Conservation (phyloP, 2,888 invertebrate species). For the Mimachlamys varia region DNA sequence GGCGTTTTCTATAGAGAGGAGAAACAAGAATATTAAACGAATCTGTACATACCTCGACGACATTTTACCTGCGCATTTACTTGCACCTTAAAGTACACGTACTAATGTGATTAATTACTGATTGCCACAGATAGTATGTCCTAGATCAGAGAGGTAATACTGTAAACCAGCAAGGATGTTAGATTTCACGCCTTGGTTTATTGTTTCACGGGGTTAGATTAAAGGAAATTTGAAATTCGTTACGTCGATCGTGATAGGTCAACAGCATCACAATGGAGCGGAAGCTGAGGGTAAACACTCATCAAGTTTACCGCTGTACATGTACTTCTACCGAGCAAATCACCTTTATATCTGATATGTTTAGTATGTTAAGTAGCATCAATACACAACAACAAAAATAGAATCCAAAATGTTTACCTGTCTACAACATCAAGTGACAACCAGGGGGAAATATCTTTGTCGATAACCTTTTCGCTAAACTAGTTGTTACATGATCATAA, state of each 20-base stretch:
- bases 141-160: background rate
- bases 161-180: background rate
- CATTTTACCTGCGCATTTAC: background rate
- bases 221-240: slow-evolving; percentile 15
- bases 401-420: too few species aligned
- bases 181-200: slow-evolving; percentile 28
- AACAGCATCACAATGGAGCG: background rate
- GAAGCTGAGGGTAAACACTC: background rate
- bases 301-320: background rate
- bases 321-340: background rate
- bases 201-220: slow-evolving; percentile 28
- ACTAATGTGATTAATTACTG: background rate
- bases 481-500: too few species aligned
- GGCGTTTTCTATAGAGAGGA: too few species aligned
- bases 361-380: too few species aligned
- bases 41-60: too few species aligned
- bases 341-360: background rate
- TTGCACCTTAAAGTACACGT: background rate
- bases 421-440: too few species aligned
- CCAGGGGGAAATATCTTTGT: too few species aligned
- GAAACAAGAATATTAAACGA: too few species aligned
- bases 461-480: too few species aligned
- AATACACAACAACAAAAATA: too few species aligned
- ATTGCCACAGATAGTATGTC: background rate
- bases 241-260: background rate